Evolutionary conservation across 2,797 vertebrate genomes (phyloP).

Genomic region (Hoplostethus mediterraneus): DNA sequence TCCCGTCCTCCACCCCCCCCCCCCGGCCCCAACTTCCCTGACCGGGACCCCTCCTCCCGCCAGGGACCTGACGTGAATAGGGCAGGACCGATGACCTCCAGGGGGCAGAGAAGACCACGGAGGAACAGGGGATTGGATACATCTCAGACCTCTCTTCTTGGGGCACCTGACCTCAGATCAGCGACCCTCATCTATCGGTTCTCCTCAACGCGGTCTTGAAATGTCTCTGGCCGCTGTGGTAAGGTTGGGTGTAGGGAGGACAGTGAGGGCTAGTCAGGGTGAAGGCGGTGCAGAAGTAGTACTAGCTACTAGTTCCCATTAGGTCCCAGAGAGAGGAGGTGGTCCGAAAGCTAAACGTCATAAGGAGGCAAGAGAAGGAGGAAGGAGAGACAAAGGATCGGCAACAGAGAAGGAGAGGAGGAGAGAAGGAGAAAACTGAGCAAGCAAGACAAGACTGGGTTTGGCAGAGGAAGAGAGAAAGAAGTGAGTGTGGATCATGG

Average conservation of each 20-base stretch:
- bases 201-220: neutral
- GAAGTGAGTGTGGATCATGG: constrained; percentile 1
- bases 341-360: constrained; percentile 48
- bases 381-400: constrained; percentile 25
- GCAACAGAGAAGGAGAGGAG: constrained; percentile 41
- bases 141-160: constrained; percentile 13
- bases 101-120: constrained; percentile 9
- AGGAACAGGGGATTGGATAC: neutral
- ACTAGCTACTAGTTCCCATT: neutral
- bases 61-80: neutral
- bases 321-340: constrained; percentile 45
- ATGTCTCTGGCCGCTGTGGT: neutral
- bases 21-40: neutral
- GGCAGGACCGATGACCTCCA: constrained; percentile 11
- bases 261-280: neutral
- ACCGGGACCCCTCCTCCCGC: constrained; percentile 7
- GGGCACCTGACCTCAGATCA: constrained; percentile 1
- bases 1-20: too few species aligned
- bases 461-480: constrained; percentile 49
- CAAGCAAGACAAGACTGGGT: constrained; percentile 36
- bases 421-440: constrained; percentile 37
- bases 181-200: constrained; percentile 25
- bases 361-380: constrained; percentile 20
- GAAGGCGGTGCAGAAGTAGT: constrained; percentile 9
- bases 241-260: constrained; percentile 12